phyloP scores from a whole-genome alignment of 2,797 vertebrate genomes.

The Nyctalus aviator region DNA sequence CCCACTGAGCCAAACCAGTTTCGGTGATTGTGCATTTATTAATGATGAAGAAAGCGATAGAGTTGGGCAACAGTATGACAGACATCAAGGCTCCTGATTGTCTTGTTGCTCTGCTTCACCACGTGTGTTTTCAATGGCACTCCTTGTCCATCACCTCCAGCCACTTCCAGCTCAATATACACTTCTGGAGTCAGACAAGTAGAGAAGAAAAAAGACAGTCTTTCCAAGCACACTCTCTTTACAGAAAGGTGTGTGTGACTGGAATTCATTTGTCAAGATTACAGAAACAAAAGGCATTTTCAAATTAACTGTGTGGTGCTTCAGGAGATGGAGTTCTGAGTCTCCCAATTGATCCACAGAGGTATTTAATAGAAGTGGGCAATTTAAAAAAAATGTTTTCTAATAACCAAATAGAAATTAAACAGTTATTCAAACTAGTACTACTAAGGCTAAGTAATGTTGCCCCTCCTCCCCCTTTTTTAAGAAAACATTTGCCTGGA shows the following conservation, averaged over 20 bases:
- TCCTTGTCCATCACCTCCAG: neutral
- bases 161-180: constrained; percentile 72
- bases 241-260: constrained; percentile 59
- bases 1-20: too few relatives aligned
- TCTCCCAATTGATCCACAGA: neutral
- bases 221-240: constrained; percentile 57
- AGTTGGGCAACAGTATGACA: neutral
- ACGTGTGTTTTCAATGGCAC: neutral
- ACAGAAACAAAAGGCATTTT: constrained; percentile 55
- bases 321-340: neutral
- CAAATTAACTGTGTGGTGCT: neutral
- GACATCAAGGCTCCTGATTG: neutral
- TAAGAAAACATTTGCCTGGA: neutral
- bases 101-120: neutral
- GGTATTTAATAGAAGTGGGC: neutral
- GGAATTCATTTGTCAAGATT: constrained; percentile 70
- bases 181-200: constrained; percentile 71
- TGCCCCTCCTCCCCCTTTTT: too few relatives aligned
- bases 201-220: constrained; percentile 41
- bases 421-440: neutral
- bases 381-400: neutral
- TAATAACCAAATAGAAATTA: neutral
- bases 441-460: neutral
- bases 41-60: neutral
- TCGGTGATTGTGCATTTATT: neutral